Evolutionary conservation across 2,797 vertebrate species (phyloP).

Genomic region (Crocidura indochinensis): DNA sequence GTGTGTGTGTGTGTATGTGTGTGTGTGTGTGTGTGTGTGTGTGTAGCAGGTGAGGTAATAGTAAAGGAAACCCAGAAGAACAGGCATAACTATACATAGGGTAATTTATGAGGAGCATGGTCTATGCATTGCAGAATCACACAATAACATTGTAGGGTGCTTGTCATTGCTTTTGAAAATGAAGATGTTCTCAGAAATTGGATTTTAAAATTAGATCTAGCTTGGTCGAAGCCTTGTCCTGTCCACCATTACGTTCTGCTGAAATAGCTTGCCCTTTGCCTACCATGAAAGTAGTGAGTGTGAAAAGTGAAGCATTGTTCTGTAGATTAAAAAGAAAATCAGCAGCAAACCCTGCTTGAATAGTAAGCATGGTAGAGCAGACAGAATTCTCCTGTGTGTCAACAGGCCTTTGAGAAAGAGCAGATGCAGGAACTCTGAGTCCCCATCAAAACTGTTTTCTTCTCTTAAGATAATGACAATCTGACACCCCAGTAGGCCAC

Average conservation of each 20-base stretch:
- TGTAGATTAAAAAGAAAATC: neutral
- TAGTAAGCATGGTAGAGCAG: neutral
- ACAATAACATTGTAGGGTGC: neutral
- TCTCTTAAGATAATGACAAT: too few species aligned
- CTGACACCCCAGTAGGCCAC: neutral
- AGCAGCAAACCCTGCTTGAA: neutral
- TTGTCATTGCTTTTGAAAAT: neutral
- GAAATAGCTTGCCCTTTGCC: neutral
- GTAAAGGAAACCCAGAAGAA: neutral
- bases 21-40: neutral
- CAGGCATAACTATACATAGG: neutral
- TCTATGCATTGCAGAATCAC: neutral
- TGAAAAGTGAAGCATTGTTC: neutral
- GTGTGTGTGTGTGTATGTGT: too few species aligned
- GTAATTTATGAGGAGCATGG: neutral
- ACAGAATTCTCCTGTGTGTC: neutral
- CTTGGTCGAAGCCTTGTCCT: neutral
- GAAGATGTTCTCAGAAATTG: neutral
- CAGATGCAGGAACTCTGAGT: neutral
- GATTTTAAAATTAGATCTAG: neutral
- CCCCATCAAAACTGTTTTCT: too few species aligned
- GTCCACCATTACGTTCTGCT: neutral
- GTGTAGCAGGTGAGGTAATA: neutral
- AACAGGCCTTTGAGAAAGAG: neutral
- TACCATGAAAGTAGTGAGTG: neutral